These are phyloP conservation scores for Calephelis virginiensis DNA, from an alignment of 1,140 invertebrate species.

Conservation along the genomic window DNA sequence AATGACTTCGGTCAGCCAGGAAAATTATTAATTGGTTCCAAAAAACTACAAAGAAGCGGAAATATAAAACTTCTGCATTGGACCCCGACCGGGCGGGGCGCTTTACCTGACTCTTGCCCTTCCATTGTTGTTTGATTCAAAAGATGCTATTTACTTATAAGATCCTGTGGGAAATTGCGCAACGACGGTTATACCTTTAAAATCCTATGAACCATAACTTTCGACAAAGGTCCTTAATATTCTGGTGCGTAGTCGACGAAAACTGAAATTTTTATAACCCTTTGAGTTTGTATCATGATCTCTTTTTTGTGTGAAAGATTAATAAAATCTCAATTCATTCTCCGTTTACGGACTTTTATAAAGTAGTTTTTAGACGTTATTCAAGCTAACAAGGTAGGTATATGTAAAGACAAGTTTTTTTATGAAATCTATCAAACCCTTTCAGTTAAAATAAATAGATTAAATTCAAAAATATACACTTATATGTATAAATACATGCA, in stretches of 20 bases:
- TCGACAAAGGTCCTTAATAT: conserved; percentile 24
- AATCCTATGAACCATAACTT: conserved; percentile 45
- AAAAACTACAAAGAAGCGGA: conserved; percentile 73
- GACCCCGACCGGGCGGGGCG: conserved; percentile 61
- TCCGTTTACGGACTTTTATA: no score
- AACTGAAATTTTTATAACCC: conserved; percentile 40
- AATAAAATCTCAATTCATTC: no score
- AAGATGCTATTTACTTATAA: conserved; percentile 66
- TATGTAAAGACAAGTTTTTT: no score
- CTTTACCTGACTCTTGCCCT: conserved; percentile 76
- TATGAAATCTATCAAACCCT: no score
- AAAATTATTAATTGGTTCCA: conserved; percentile 74
- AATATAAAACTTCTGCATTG: conserved; percentile 74
- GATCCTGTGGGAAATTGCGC: conserved; percentile 73
- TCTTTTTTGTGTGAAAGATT: background rate
- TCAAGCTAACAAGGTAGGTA: no score
- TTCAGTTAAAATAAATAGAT: no score
- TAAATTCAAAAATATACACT: no score
- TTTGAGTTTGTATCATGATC: conserved; percentile 35
- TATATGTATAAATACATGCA: no score
- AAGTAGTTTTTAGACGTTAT: no score
- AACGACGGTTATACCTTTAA: conserved; percentile 52
- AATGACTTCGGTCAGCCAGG: conserved; percentile 71
- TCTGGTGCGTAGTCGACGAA: conserved; percentile 24
- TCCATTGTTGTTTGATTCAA: conserved; percentile 64